A percentile compares a stretch with the other conserved stretches of the same genome.
Conservation (phyloP, 2,113 vertebrate genomes). For the Procavia capensis region DNA sequence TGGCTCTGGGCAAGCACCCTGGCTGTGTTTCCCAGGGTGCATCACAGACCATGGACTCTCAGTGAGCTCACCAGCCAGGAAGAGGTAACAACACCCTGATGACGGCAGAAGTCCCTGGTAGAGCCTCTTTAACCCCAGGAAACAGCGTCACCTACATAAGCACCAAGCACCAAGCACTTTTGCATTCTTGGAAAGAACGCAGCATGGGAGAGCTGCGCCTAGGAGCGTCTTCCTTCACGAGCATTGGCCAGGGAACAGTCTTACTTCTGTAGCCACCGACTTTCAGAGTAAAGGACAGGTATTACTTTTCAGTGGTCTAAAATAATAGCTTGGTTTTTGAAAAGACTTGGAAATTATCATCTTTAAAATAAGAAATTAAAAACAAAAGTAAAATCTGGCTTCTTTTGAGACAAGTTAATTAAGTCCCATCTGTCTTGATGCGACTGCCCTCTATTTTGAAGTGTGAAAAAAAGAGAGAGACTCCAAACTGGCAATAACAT, state of each 20-base stretch:
- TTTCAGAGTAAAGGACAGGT: not conserved
- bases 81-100: not conserved
- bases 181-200: not conserved
- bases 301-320: conserved; percentile 24
- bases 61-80: not conserved
- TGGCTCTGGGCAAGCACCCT: not conserved
- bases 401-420: conserved; percentile 66
- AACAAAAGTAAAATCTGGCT: conserved; percentile 35
- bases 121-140: not conserved
- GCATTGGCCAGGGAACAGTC: not conserved
- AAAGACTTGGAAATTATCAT: conserved; percentile 35
- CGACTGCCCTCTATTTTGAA: conserved; percentile 63
- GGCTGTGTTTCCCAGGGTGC: not conserved
- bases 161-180: not conserved
- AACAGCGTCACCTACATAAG: not conserved
- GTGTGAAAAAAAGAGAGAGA: conserved; percentile 51
- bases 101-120: not conserved
- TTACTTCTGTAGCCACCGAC: conserved; percentile 18
- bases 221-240: not conserved
- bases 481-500: conserved; percentile 65
- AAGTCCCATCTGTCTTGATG: conserved; percentile 58
- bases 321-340: conserved; percentile 37
- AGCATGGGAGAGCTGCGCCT: not conserved
- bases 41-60: no score
- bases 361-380: conserved; percentile 11